Percentiles rank a stretch among this genome's conserved stretches.
Evolutionary conservation across 2,797 vertebrate genomes (phyloP).

Genomic region (Coendou prehensilis): DNA sequence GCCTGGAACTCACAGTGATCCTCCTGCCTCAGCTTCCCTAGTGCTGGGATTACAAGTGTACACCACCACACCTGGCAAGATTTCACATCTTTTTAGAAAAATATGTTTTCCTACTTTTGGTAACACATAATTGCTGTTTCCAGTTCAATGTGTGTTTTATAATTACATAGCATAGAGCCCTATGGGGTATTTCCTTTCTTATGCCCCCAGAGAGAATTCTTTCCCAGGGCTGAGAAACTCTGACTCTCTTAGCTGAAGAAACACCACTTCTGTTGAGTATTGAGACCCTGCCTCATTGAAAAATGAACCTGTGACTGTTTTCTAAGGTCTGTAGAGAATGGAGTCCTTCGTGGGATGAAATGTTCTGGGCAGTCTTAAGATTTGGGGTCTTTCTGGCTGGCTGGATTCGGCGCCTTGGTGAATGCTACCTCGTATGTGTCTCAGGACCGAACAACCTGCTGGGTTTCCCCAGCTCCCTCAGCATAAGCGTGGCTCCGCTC

Average conservation of each 20-base stretch:
- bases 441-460: not conserved
- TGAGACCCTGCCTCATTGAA: not conserved
- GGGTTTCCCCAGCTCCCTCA: not conserved
- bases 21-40: not conserved
- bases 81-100: slow-evolving; percentile 49
- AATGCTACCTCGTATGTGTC: not conserved
- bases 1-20: not conserved
- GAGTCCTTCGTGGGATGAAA: not conserved
- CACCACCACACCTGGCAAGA: not conserved
- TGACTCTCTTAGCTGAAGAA: not conserved
- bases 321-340: not conserved
- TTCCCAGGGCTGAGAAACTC: not conserved
- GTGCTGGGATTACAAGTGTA: not conserved
- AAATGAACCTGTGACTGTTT: not conserved
- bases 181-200: not conserved
- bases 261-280: not conserved
- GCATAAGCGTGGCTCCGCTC: fast-evolving
- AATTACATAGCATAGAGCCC: not conserved
- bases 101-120: not conserved
- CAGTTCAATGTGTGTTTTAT: not conserved
- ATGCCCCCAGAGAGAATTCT: not conserved
- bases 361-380: not conserved
- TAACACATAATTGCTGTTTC: not conserved
- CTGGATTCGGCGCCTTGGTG: not conserved
- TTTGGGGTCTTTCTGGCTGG: not conserved